These are phyloP conservation scores for Chunga burmeisteri DNA, from an alignment of 2,113 vertebrate genomes.

Conservation along the genomic window DNA sequence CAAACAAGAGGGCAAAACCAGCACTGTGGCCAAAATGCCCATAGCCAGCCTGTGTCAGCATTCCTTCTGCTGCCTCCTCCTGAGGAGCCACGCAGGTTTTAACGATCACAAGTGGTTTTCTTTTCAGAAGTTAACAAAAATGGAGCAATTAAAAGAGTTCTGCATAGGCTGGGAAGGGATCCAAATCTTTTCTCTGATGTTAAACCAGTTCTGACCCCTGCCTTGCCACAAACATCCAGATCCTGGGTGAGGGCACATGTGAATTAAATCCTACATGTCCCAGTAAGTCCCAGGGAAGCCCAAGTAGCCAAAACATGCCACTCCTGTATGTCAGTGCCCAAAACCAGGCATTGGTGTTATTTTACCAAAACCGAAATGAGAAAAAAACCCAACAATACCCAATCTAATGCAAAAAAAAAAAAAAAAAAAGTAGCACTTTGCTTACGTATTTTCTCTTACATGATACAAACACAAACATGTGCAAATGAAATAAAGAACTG, in stretches of 20 bases:
- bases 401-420: neutral
- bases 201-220: neutral
- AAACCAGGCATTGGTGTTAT: accelerated
- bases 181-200: neutral
- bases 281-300: neutral
- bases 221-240: neutral
- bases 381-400: neutral
- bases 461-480: accelerated
- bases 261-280: neutral
- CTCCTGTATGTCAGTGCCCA: accelerated
- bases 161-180: neutral
- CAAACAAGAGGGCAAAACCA: neutral
- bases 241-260: accelerated
- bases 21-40: neutral
- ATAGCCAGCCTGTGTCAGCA: neutral
- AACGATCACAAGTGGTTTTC: neutral
- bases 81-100: accelerated
- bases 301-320: accelerated
- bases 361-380: neutral
- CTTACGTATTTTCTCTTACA: accelerated
- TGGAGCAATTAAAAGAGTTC: neutral
- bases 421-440: neutral
- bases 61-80: neutral
- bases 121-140: neutral
- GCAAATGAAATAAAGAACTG: neutral